These are phyloP conservation scores for Eupithecia insigniata DNA, from an alignment of 2,888 invertebrate species.

Conservation along the genomic window DNA sequence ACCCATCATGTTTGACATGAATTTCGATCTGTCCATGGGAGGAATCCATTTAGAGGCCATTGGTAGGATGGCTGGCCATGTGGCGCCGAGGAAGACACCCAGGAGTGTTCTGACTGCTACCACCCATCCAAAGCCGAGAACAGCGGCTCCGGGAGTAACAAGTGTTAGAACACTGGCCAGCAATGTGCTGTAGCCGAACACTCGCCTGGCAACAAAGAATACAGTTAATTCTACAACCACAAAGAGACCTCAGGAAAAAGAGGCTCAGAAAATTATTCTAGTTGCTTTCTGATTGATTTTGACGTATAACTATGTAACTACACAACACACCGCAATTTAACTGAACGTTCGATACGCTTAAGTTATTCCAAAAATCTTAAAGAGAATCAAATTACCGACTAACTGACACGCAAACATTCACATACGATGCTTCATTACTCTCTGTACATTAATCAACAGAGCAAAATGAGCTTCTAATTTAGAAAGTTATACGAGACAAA, in stretches of 20 bases:
- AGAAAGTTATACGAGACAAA: slow-evolving; percentile 22
- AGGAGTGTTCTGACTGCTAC: slow-evolving; percentile 89
- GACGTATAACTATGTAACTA: not conserved
- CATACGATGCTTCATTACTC: slow-evolving; percentile 31
- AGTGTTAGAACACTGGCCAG: slow-evolving; percentile 92
- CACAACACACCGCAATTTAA: not conserved
- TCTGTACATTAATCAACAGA: slow-evolving; percentile 8
- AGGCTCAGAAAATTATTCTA: not conserved
- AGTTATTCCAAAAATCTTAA: slow-evolving; percentile 42
- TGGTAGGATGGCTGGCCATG: slow-evolving; percentile 97
- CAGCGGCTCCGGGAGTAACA: slow-evolving; percentile 90
- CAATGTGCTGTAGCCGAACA: slow-evolving; percentile 94
- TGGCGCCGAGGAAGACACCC: slow-evolving; percentile 92
- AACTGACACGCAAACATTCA: slow-evolving; percentile 52
- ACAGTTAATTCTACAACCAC: slow-evolving; percentile 1
- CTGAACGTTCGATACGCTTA: slow-evolving; percentile 43
- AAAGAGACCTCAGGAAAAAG: not conserved
- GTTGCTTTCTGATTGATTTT: not conserved
- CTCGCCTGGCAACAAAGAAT: slow-evolving; percentile 76
- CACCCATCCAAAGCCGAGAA: slow-evolving; percentile 87
- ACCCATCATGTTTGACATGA: slow-evolving; percentile 97
- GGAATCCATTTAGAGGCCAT: slow-evolving; percentile 98
- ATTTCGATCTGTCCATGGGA: slow-evolving; percentile 95
- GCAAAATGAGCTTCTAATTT: slow-evolving; percentile 10
- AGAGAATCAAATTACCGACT: slow-evolving; percentile 39